A percentile compares a stretch with the other conserved stretches of the same genome.
Evolutionary conservation across 2,888 invertebrate species (phyloP).

Genomic region (Ernsta delagoae): DNA sequence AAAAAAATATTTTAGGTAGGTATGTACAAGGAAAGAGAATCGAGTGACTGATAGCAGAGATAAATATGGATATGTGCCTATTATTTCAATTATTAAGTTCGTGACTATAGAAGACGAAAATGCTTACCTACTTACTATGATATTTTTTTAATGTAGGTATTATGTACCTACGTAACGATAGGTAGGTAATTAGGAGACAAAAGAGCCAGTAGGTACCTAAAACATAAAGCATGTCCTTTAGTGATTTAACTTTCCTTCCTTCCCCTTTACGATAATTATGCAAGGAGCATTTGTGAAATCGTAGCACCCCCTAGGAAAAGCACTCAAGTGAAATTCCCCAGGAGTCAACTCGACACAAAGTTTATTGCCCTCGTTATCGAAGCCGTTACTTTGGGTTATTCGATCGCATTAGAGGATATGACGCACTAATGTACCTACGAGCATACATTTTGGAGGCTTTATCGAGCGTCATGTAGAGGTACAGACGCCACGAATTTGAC

Average conservation of each 20-base stretch:
- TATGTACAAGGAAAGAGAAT: too few relatives aligned
- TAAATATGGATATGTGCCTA: too few relatives aligned
- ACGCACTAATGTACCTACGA: slow-evolving; percentile 47
- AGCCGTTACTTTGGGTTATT: slow-evolving; percentile 77
- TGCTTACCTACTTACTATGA: too few relatives aligned
- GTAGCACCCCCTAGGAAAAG: slow-evolving; percentile 54
- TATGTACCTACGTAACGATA: too few relatives aligned
- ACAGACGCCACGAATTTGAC: background rate
- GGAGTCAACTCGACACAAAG: slow-evolving; percentile 63
- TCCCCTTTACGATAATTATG: slow-evolving; percentile 22
- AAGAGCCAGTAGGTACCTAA: too few relatives aligned
- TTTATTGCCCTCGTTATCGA: slow-evolving; percentile 80
- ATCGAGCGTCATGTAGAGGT: slow-evolving; percentile 27
- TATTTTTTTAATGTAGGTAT: too few relatives aligned
- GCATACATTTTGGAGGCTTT: slow-evolving; percentile 43
- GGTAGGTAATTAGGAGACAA: too few relatives aligned
- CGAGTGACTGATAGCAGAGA: too few relatives aligned
- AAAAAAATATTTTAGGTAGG: too few relatives aligned
- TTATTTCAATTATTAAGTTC: too few relatives aligned
- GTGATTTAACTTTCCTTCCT: background rate
- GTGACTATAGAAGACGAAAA: too few relatives aligned
- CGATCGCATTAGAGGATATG: slow-evolving; percentile 77
- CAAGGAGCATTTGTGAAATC: slow-evolving; percentile 43
- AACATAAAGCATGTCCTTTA: too few relatives aligned
- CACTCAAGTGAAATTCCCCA: slow-evolving; percentile 73